Base-by-base conservation (phyloP, 2,888 invertebrate species). In the Drosophila paramelanica region DNA sequence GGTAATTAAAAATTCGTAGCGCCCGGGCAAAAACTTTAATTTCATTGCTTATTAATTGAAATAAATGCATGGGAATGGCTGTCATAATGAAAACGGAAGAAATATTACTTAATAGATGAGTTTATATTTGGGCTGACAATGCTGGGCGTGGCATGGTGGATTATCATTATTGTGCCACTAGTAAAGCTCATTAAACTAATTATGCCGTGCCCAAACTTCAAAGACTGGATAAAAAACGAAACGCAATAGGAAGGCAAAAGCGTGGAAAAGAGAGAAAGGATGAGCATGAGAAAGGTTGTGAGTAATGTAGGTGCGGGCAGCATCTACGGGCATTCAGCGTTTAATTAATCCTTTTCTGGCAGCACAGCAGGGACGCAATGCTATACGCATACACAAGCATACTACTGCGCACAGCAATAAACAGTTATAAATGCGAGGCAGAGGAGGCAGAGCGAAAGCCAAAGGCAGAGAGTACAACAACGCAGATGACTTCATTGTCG, bases 291-390 rank as follows among this genome's bases (percentile, higher is more conserved):
- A 25, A 45, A 8, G 45, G 43, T 25, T 36, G 14, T 14, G 20
- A 41, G 41, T 17, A 41, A 23, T 51, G 50, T 50, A 5, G 42
- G 47, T 23, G 43, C 33, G 47, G 49, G 39, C 31, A 59, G 53
- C 74, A 77, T 78, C 77, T 85, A 83, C 82, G 78, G 86, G 70
- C 79, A 88, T 66, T 75, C 75, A 80, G 66, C 88, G 77, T 89
- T 90, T 90, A 90, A 90, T 90, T 90, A 90, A 90, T 90, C 89
- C 90, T 87, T 84, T 90, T 81, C 81, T 81, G 72, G 61, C 79
- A 81, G 58, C 65, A 60, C 79, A 53, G 58, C 52, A 52, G 49
- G 62, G 62, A 62, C 55, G 52, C 61, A 59, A 61, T 58, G 36
- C 69, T 36, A 60, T 60, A 67, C 58, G 73, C 17, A 51, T 39